phyloP scores from a whole-genome alignment of 2,888 invertebrate genomes.

The Ethmia dodecea region DNA sequence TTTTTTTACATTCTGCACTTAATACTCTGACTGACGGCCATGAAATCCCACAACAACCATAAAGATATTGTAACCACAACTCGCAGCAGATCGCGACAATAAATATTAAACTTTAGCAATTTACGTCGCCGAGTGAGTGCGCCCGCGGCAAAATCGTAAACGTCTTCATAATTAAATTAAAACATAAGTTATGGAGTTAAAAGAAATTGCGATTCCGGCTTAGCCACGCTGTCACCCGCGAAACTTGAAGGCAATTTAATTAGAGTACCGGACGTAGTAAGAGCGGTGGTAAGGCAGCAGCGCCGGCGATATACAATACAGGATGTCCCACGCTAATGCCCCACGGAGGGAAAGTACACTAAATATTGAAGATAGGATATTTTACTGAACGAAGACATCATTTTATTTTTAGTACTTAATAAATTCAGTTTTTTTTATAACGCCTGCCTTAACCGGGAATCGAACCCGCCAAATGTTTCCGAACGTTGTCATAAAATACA shows the following conservation, averaged over 20 bases:
- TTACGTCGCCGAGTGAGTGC: slow-evolving; percentile 37
- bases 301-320: too few species aligned
- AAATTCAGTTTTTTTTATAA: too few species aligned
- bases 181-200: slow-evolving; percentile 64
- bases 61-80: slow-evolving; percentile 39
- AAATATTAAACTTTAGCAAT: slow-evolving; percentile 68
- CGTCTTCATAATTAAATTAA: slow-evolving; percentile 64
- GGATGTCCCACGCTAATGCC: too few species aligned
- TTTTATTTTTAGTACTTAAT: too few species aligned
- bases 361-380: too few species aligned
- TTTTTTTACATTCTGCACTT: neutral
- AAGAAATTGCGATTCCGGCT: slow-evolving; percentile 57
- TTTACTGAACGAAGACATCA: too few species aligned
- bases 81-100: slow-evolving; percentile 50
- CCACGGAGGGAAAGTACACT: too few species aligned
- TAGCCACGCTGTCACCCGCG: slow-evolving; percentile 39
- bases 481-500: too few species aligned
- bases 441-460: too few species aligned
- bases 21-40: neutral
- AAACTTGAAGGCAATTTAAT: slow-evolving; percentile 57
- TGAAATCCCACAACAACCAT: slow-evolving; percentile 7
- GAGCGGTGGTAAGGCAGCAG: too few species aligned
- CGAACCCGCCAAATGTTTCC: too few species aligned
- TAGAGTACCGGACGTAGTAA: slow-evolving; percentile 31
- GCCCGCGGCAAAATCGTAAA: slow-evolving; percentile 57